Evolutionary conservation across 53 echinoderm and acorn worm species (phyloP).

Genomic region (Luidia sarsii): DNA sequence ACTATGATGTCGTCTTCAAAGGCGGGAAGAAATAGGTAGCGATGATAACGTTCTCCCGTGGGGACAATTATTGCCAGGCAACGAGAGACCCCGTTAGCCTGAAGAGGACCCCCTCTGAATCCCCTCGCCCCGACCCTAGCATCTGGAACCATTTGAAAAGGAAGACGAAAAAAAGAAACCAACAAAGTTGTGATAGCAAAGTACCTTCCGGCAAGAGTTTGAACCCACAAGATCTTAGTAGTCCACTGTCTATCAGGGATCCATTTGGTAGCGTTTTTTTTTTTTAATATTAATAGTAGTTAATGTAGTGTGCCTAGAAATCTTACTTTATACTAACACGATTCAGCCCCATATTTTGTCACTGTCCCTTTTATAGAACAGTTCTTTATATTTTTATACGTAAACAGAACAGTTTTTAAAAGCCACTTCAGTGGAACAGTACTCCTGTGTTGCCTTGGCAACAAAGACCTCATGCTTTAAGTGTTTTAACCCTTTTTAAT

Average conservation of each 20-base stretch:
- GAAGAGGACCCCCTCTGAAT: no score
- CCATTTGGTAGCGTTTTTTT: neutral
- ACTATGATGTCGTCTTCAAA: no score
- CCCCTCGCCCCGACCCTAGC: no score
- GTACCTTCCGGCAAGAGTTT: neutral
- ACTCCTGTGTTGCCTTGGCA: neutral
- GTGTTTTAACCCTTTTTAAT: neutral
- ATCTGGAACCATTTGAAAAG: neutral
- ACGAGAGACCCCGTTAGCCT: no score
- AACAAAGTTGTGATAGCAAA: neutral
- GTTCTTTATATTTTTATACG: neutral
- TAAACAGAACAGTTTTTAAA: neutral
- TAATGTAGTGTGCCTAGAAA: conserved; percentile 4
- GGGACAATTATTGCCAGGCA: no score
- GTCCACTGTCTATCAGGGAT: neutral
- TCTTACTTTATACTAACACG: neutral
- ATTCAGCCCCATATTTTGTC: neutral
- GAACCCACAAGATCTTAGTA: neutral
- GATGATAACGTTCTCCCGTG: no score
- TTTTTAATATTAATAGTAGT: neutral
- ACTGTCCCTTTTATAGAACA: neutral
- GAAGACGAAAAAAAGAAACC: neutral
- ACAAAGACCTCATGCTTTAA: neutral
- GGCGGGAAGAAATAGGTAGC: no score
- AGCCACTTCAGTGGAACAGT: neutral